Base-by-base conservation (phyloP, 2,888 invertebrate species). In the Xanthostigma xanthostigma region DNA sequence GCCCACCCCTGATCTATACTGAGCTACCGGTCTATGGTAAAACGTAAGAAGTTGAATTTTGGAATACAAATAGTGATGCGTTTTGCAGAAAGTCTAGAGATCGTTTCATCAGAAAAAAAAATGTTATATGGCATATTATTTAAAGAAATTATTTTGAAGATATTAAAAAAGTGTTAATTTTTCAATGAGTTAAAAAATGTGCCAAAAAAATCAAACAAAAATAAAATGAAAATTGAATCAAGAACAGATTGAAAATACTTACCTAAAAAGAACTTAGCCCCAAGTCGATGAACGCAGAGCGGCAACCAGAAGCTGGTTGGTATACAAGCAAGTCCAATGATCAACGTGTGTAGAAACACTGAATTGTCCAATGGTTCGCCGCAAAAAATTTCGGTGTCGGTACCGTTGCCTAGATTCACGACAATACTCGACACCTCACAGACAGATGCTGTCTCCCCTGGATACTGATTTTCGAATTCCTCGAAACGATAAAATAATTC, bases 401-500 rank as follows among this genome's bases (percentile, higher is more conserved):
- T 56, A 2, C 55, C 51, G 49, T 69, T 69, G 33, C 63, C 60
- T 13, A 62, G 65, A 13, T 73, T 66, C 3, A 72, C 60, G 11
- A 78, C 77, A 46, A 81, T 76, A 9, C 81, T 72, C 11, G 84
- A 84, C 1, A 87, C 84, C 58, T 84, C 82, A 62, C 87, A 87
- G 8, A 88, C 83, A 0, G 84, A 81, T 0, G 84, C 84, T 0
- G 74, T 72, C 45, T 76, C 71, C 53, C 77, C 78, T 1, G 84
- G 84, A 71, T 81, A 72, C 2, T 68, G 63, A 33, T 66, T 62
- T 60, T 85, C 85, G 63, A 78, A 86, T 57, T 81, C 80, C 59
- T 86, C 84, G 65, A 86, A 86, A 47, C 90, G 81, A 65, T 80
- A 79, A 69, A 91, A 91, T 58, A 91, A 67, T 65, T 90, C 90